Percentiles rank a stretch among this genome's conserved stretches.
phyloP scores from a whole-genome alignment of 35 echinoderm and acorn worm species.

The Chiridota heheva region DNA sequence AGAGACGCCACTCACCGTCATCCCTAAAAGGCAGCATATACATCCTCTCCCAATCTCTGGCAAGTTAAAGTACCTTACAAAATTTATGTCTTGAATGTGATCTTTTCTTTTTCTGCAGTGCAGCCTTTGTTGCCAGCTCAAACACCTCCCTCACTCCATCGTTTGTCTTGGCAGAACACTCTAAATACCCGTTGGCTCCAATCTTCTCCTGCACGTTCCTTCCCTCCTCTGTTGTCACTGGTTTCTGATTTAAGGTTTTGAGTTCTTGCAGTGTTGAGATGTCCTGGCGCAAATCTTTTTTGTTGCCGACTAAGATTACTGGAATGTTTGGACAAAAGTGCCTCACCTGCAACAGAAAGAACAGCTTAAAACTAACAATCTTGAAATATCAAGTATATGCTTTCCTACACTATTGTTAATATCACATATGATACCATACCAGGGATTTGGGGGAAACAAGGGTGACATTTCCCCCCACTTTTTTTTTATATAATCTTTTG shows the following conservation, averaged over 20 bases:
- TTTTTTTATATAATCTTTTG: no score
- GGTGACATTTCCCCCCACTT: background rate
- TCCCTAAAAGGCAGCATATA: no score
- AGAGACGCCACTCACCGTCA: no score
- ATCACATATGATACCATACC: no score
- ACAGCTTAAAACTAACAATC: no score
- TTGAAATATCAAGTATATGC: no score
- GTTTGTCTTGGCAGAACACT: constrained; percentile 82
- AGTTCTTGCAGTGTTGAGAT: constrained; percentile 59
- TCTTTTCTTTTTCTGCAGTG: constrained; percentile 68
- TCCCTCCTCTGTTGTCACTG: constrained; percentile 69
- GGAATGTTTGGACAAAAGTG: constrained; percentile 92
- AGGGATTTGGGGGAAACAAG: background rate
- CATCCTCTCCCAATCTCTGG: no score
- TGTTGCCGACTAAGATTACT: constrained; percentile 85
- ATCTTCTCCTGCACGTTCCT: constrained; percentile 66
- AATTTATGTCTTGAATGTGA: no score
- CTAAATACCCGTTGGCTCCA: constrained; percentile 58
- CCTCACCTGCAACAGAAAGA: constrained; percentile 49
- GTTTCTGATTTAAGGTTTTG: constrained; percentile 52
- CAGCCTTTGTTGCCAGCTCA: constrained; percentile 67
- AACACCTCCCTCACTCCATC: constrained; percentile 87
- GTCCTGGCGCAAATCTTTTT: constrained; percentile 80
- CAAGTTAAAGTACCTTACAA: no score
- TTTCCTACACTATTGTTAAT: no score